These are phyloP conservation scores for Bradynema listronoti DNA, from an alignment of 1,140 invertebrate genomes.

Conservation along the genomic window DNA sequence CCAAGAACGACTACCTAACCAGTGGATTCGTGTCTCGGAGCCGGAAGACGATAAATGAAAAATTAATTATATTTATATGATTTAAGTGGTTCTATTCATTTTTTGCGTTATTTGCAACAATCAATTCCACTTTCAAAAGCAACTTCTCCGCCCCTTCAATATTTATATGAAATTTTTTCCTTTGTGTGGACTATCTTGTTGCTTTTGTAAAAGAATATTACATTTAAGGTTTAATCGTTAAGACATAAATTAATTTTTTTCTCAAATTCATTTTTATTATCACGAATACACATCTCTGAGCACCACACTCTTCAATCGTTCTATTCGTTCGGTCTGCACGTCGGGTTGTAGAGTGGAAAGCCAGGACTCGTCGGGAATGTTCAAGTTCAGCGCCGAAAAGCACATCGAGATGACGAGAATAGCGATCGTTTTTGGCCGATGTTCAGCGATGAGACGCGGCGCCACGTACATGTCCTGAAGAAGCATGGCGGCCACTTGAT, in stretches of 20 bases:
- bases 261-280: background rate
- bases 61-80: too few species aligned
- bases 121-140: too few species aligned
- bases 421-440: slow-evolving; percentile 27
- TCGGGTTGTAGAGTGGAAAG: slow-evolving; percentile 3
- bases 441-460: slow-evolving; percentile 25
- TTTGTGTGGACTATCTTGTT: background rate
- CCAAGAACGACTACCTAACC: slow-evolving; percentile 31
- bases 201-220: too few species aligned
- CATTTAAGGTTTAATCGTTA: too few species aligned
- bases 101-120: too few species aligned
- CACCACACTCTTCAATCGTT: slow-evolving; percentile 10
- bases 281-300: slow-evolving; percentile 11
- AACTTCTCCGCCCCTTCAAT: too few species aligned
- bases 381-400: slow-evolving; percentile 5
- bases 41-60: slow-evolving; percentile 32
- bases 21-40: slow-evolving; percentile 32
- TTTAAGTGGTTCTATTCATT: too few species aligned
- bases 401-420: slow-evolving; percentile 20
- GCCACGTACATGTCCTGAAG: slow-evolving; percentile 25
- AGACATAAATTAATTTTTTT: too few species aligned
- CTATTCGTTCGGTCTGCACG: background rate
- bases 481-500: slow-evolving; percentile 19
- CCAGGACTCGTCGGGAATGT: slow-evolving; percentile 15
- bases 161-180: too few species aligned